These are phyloP conservation scores for Valencia hispanica DNA, from an alignment of 2,797 vertebrate species.

Conservation along the genomic window DNA sequence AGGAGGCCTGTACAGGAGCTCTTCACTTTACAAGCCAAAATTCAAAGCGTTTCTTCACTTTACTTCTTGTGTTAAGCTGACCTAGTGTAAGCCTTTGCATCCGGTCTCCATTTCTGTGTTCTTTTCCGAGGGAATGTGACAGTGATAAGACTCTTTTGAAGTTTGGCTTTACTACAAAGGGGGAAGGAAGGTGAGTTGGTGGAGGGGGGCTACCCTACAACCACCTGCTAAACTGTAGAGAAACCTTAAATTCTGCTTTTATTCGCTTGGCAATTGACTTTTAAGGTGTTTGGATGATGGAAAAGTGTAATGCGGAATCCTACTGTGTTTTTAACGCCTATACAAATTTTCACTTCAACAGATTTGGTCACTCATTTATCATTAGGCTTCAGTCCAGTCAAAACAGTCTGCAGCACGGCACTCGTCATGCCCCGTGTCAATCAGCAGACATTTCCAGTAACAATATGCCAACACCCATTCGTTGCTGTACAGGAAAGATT, in stretches of 20 bases:
- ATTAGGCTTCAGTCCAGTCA: constrained; percentile 57
- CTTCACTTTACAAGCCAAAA: constrained; percentile 74
- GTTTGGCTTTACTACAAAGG: constrained; percentile 56
- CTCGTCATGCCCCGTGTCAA: constrained; percentile 69
- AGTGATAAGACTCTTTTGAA: constrained; percentile 69
- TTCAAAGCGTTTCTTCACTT: constrained; percentile 77
- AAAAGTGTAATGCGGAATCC: not conserved
- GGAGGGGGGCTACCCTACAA: constrained; percentile 1
- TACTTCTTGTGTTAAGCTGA: constrained; percentile 64
- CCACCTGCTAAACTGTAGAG: constrained; percentile 26
- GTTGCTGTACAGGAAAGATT: constrained; percentile 73
- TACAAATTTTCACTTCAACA: constrained; percentile 3
- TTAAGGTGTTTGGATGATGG: constrained; percentile 1
- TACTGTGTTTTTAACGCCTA: not conserved
- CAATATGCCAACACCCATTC: constrained; percentile 66
- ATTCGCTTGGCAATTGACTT: constrained; percentile 1
- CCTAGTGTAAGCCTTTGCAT: constrained; percentile 72
- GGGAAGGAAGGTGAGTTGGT: constrained; percentile 25
- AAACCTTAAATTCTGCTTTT: constrained; percentile 9
- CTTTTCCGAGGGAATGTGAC: constrained; percentile 63
- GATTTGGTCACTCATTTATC: constrained; percentile 18
- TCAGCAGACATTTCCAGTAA: constrained; percentile 80
- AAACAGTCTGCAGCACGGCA: constrained; percentile 64
- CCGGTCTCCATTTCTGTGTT: constrained; percentile 72
- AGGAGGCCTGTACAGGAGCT: constrained; percentile 66